These are phyloP conservation scores for Machimus rusticus DNA, from an alignment of 2,888 invertebrate genomes.

Conservation along the genomic window DNA sequence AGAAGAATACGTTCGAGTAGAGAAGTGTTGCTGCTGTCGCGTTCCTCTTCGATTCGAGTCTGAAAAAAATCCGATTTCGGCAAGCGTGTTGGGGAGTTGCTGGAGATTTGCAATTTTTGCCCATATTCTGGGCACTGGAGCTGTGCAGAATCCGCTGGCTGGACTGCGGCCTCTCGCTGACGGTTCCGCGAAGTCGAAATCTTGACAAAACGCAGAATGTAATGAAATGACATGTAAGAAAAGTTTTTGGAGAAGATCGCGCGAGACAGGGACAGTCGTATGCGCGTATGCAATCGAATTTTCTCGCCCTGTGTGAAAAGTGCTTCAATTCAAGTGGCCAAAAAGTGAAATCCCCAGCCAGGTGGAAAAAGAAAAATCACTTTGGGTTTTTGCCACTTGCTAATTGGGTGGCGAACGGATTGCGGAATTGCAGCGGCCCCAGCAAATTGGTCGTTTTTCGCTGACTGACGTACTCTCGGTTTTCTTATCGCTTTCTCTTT, in stretches of 20 bases:
- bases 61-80: background rate
- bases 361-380: background rate
- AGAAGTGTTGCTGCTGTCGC: constrained; percentile 8
- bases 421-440: background rate
- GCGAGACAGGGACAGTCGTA: background rate
- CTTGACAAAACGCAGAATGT: constrained; percentile 32
- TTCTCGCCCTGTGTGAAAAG: background rate
- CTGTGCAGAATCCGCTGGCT: background rate
- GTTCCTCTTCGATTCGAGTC: background rate
- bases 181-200: background rate
- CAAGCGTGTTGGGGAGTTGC: background rate
- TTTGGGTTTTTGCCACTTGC: background rate
- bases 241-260: constrained; percentile 4
- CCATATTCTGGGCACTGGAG: background rate
- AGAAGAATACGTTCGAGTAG: constrained; percentile 4
- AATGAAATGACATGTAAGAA: constrained; percentile 40
- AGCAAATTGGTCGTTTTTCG: background rate
- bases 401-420: background rate
- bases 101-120: background rate
- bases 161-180: background rate
- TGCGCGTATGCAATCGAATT: background rate
- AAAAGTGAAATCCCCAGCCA: background rate
- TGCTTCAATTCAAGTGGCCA: background rate
- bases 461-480: constrained; percentile 5
- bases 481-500: constrained; percentile 16